Base-by-base conservation (phyloP, 1,140 invertebrate species). In the Hypsibius dujardini region DNA sequence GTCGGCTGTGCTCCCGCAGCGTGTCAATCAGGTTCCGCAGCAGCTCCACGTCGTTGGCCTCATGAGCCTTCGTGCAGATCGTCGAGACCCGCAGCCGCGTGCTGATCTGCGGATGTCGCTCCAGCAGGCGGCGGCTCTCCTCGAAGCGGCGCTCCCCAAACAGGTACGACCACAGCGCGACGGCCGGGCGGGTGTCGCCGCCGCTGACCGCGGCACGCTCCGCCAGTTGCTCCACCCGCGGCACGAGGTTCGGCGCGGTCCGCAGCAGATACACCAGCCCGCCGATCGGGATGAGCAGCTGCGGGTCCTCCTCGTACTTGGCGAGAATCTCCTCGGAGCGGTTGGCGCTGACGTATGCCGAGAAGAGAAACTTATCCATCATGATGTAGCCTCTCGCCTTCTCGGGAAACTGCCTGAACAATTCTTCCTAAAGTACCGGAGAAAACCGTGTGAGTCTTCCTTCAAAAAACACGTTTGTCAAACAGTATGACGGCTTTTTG, bases 141-240 rank as follows among this genome's bases (percentile, higher is more conserved):
- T 82, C 79, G 7, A 82, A 78, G 62, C 85, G 80, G 1, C 81
- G 82, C 2, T 78, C 80, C 14, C 85, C 78, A 71, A 88, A 79
- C 71, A 84, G 81, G 76, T 87, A 82, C 75, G 84, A 83, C 87
- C 87, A 89, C 0, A 89, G 74, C 15, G 85, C 79, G 76, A 88
- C 88, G 40, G 84, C 79, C 3, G 86, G 85, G 2, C 81, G 79
- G 1, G 79, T 73, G 59, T 84, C 79, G 47, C 84, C 85, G 74
- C 80, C 80, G 40, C 82, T 76, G 28, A 28, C 28, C 1, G 82
- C 83, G 73, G 84, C 85, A 73, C 85, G 82, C 62, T 83, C 79
- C 0, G 83, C 84, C 45, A 88, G 74, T 71, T 80, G 75, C 74
- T 84, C 80, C 78, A 84, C 86, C 87, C 81, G 80, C 46, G 79